Conservation (phyloP, 2,888 invertebrate species). For the Pharmacophagus antenor region DNA sequence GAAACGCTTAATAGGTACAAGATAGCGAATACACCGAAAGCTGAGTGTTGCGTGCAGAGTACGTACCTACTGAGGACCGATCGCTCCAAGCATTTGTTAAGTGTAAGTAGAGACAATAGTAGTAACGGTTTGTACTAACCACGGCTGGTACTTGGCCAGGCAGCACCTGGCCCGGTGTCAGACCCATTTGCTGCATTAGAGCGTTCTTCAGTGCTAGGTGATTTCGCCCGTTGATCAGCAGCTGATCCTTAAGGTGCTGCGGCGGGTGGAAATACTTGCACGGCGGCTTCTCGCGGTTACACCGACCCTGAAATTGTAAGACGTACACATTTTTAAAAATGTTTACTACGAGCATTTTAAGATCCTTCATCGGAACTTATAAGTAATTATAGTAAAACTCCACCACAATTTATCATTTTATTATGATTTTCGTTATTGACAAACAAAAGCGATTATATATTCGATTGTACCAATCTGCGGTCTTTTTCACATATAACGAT, state of each 20-base stretch:
- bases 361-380: not conserved
- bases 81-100: slow-evolving; percentile 65
- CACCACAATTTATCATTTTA: not conserved
- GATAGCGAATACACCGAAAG: slow-evolving; percentile 75
- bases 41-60: slow-evolving; percentile 71
- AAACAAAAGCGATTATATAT: slow-evolving; percentile 44
- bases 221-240: slow-evolving; percentile 99
- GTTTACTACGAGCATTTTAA: not conserved
- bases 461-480: slow-evolving; percentile 59
- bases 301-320: slow-evolving; percentile 92
- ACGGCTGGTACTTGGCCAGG: slow-evolving; percentile 96
- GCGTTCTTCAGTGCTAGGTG: slow-evolving; percentile 99
- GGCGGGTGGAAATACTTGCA: slow-evolving; percentile 99
- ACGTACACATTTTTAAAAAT: slow-evolving; percentile 11
- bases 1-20: slow-evolving; percentile 56
- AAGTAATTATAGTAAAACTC: not conserved
- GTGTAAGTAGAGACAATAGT: slow-evolving; percentile 32
- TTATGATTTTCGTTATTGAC: not conserved
- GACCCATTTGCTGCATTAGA: slow-evolving; percentile 97
- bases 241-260: slow-evolving; percentile 99
- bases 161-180: slow-evolving; percentile 94
- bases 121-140: slow-evolving; percentile 84
- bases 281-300: slow-evolving; percentile 99
- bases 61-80: slow-evolving; percentile 63
- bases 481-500: slow-evolving; percentile 62